Percentiles rank a stretch among this genome's conserved stretches.
phyloP scores from a whole-genome alignment of 1,140 invertebrate genomes.

The Rhizoglyphus robini region DNA sequence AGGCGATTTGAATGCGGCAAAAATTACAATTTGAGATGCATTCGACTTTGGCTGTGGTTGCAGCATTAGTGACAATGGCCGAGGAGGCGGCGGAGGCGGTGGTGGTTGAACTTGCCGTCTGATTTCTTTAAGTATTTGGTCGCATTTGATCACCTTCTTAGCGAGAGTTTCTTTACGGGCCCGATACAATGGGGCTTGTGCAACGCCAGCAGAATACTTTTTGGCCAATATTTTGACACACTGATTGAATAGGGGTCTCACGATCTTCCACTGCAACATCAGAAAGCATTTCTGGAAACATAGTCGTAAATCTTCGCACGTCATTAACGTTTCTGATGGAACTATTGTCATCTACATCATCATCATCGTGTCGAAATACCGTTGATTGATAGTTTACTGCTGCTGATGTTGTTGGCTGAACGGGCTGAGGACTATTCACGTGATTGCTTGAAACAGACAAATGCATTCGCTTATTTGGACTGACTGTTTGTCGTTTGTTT shows the following conservation, averaged over 20 bases:
- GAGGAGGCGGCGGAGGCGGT: too few species aligned
- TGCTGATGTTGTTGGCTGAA: too few species aligned
- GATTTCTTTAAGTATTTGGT: too few species aligned
- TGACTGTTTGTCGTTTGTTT: background rate
- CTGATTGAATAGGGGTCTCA: background rate
- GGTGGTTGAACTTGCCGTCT: too few species aligned
- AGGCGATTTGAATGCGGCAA: too few species aligned
- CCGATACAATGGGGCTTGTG: background rate
- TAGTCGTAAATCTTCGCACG: background rate
- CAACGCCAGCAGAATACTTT: background rate
- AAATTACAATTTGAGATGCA: too few species aligned
- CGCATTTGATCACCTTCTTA: too few species aligned
- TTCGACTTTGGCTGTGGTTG: too few species aligned
- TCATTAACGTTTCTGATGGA: background rate
- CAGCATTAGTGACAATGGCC: too few species aligned
- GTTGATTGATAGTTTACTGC: background rate
- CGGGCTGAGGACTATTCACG: too few species aligned
- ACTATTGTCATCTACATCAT: background rate
- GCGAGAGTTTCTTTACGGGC: background rate
- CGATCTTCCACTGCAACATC: background rate
- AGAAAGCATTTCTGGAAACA: background rate
- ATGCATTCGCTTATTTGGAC: background rate
- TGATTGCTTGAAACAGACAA: too few species aligned
- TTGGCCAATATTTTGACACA: background rate
- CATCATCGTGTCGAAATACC: too few species aligned